A percentile compares a stretch with the other conserved stretches of the same genome.
phyloP scores from a whole-genome alignment of 2,888 invertebrate species.

The Eupsilia transversa region DNA sequence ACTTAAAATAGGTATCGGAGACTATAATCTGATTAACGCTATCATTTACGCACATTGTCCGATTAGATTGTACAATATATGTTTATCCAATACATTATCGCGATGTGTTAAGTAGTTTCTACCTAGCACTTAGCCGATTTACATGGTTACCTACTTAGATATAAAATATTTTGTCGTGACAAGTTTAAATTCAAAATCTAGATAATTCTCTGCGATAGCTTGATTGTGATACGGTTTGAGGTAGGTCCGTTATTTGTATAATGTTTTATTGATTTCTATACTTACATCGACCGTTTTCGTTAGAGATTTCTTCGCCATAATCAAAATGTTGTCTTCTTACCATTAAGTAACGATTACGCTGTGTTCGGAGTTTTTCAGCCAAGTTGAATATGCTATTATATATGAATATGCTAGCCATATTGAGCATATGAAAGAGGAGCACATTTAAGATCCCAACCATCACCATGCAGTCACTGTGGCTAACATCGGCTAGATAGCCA shows the following conservation, averaged over 20 bases:
- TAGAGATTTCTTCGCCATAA: background rate
- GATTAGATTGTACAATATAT: constrained; percentile 48
- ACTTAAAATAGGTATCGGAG: constrained; percentile 38
- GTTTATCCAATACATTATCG: constrained; percentile 58
- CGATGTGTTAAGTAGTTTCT: constrained; percentile 41
- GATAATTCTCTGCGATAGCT: constrained; percentile 4
- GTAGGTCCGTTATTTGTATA: background rate
- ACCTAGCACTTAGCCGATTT: constrained; percentile 52
- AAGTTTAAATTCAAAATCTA: constrained; percentile 25
- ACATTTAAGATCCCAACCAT: background rate
- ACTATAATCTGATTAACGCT: constrained; percentile 47
- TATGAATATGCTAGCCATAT: background rate
- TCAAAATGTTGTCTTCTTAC: too few relatives aligned
- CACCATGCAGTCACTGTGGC: background rate
- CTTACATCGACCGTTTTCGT: too few relatives aligned
- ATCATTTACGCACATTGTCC: constrained; percentile 47
- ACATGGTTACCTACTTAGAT: constrained; percentile 55
- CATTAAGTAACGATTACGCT: background rate
- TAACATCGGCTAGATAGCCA: background rate
- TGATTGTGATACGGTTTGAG: constrained; percentile 18
- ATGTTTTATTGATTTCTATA: background rate
- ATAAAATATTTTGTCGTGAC: constrained; percentile 3
- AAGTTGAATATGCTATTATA: background rate
- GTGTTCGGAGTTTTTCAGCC: background rate
- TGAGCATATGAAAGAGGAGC: background rate